A percentile compares a stretch with the other conserved stretches of the same genome.
Evolutionary conservation across 2,888 invertebrate species (phyloP).

Genomic region (Mimachlamys varia): DNA sequence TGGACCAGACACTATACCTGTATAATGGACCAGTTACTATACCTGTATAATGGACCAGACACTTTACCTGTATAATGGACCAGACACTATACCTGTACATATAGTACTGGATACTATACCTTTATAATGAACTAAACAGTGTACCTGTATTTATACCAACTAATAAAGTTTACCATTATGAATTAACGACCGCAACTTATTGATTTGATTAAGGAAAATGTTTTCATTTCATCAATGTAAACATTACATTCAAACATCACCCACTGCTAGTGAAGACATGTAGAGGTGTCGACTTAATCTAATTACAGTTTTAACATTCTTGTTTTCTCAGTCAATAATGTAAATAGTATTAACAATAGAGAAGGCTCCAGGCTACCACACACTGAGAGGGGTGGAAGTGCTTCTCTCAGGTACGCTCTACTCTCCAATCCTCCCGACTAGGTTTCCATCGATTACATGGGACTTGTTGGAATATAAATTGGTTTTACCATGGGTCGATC

Average conservation of each 20-base stretch:
- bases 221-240: conserved; percentile 23
- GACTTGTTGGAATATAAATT: conserved; percentile 22
- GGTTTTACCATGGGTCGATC: conserved; percentile 20
- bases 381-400: not conserved
- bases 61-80: no score
- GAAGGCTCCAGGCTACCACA: not conserved
- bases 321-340: conserved; percentile 23
- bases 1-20: no score
- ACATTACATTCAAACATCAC: not conserved
- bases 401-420: not conserved
- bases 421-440: not conserved
- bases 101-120: no score
- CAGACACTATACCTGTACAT: no score
- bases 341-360: not conserved
- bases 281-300: conserved; percentile 28
- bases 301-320: conserved; percentile 23
- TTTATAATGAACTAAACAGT: no score
- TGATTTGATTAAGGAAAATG: conserved; percentile 28
- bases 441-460: not conserved
- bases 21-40: no score
- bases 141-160: no score
- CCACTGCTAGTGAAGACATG: not conserved
- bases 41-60: no score
- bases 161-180: not conserved
- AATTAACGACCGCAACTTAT: not conserved